These are phyloP conservation scores for Panopea generosa DNA, from an alignment of 2,888 invertebrate genomes.

Conservation along the genomic window DNA sequence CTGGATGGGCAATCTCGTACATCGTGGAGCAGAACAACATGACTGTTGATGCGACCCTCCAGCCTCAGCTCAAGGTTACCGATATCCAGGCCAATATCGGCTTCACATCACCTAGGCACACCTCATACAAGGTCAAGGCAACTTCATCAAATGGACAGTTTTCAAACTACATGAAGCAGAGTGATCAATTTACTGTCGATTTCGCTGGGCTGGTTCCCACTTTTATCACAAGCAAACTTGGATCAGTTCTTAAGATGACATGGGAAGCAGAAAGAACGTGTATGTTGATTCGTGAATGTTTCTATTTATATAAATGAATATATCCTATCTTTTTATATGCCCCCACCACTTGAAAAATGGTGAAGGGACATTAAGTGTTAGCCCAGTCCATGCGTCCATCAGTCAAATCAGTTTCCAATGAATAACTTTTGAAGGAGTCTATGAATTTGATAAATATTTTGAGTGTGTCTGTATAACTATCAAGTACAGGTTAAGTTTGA, in stretches of 20 bases:
- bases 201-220: conserved; percentile 36
- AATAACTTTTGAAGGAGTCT: no score
- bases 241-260: conserved; percentile 17
- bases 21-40: conserved; percentile 10
- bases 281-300: no score
- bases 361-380: no score
- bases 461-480: no score
- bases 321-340: no score
- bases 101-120: conserved; percentile 50
- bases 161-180: conserved; percentile 32
- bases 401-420: no score
- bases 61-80: conserved; percentile 29
- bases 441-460: no score
- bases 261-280: conserved; percentile 23
- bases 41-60: conserved; percentile 42
- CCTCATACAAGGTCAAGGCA: conserved; percentile 26
- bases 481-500: no score
- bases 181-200: conserved; percentile 40
- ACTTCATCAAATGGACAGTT: conserved; percentile 35
- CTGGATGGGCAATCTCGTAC: conserved; percentile 30
- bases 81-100: conserved; percentile 33
- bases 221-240: conserved; percentile 26
- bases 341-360: no score
- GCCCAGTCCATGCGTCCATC: no score
- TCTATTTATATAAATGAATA: no score